These are phyloP conservation scores for Anolis apletophallus DNA, from an alignment of 2,797 vertebrate species.

Conservation along the genomic window DNA sequence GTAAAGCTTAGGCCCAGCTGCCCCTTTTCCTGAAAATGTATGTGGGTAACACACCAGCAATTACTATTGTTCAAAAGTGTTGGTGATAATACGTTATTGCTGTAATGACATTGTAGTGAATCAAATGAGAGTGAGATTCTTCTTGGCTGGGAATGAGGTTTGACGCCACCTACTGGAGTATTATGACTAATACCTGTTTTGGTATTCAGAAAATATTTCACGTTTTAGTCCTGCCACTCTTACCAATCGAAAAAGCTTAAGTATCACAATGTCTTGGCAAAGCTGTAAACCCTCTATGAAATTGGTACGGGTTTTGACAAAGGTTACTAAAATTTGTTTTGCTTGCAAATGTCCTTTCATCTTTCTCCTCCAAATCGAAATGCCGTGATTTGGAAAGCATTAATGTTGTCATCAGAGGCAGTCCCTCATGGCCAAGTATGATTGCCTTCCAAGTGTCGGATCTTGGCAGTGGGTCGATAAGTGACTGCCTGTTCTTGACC, in stretches of 20 bases:
- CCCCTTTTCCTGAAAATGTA: neutral
- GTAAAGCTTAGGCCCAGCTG: neutral
- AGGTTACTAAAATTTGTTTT: neutral
- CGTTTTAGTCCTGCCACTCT: accelerated
- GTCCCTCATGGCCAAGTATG: too few relatives aligned
- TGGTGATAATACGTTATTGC: neutral
- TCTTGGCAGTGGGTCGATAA: too few relatives aligned
- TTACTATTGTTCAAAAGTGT: neutral
- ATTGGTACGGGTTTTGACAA: neutral
- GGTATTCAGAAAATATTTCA: conserved; percentile 20
- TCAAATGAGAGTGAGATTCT: neutral
- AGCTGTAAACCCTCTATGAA: conserved; percentile 2
- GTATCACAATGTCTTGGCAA: neutral
- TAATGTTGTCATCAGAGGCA: neutral
- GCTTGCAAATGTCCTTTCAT: neutral
- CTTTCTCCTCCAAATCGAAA: neutral
- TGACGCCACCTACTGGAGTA: conserved; percentile 21
- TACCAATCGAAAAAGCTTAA: neutral
- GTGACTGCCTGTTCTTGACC: too few relatives aligned
- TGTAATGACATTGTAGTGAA: neutral
- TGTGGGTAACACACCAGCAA: neutral
- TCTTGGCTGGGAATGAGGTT: conserved; percentile 18
- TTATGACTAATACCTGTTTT: conserved; percentile 31
- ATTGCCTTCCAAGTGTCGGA: too few relatives aligned
- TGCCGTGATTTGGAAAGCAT: neutral